These are phyloP conservation scores for Nyctibius bracteatus DNA, from an alignment of 2,113 vertebrate species.

Conservation along the genomic window DNA sequence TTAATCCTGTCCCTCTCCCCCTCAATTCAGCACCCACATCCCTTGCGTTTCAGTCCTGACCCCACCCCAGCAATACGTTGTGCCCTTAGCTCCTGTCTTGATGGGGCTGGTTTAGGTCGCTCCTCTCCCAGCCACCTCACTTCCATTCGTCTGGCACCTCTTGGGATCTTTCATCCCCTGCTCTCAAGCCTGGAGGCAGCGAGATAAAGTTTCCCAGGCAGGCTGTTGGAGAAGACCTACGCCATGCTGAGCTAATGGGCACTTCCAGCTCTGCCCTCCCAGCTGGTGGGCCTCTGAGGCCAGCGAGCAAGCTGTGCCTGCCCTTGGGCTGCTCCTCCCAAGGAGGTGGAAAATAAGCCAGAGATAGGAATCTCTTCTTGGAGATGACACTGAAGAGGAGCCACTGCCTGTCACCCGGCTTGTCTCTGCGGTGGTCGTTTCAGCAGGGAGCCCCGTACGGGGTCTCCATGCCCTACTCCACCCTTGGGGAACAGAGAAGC, in stretches of 20 bases:
- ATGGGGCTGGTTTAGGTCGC: not conserved
- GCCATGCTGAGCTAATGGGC: constrained; percentile 15
- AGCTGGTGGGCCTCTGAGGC: not conserved
- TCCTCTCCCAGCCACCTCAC: not conserved
- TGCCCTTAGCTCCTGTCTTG: not conserved
- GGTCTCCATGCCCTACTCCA: not conserved
- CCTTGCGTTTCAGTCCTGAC: not conserved
- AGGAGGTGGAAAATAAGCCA: not conserved
- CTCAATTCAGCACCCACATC: not conserved
- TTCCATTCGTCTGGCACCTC: not conserved
- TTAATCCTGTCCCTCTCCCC: not conserved
- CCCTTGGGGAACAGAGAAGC: not conserved
- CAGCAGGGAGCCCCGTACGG: not conserved
- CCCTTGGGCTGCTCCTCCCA: not conserved
- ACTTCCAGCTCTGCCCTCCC: constrained; percentile 14
- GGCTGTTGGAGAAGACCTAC: not conserved
- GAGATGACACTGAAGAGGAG: not conserved
- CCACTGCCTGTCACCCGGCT: not conserved
- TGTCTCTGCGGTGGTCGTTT: not conserved
- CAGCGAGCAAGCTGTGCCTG: not conserved
- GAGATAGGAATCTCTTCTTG: not conserved
- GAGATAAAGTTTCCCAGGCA: constrained; percentile 43
- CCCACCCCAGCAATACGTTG: not conserved
- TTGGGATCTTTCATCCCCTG: constrained; percentile 4
- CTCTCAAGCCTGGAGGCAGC: not conserved